Conservation (phyloP, 2,113 vertebrate species). For the Phycodurus eques region DNA sequence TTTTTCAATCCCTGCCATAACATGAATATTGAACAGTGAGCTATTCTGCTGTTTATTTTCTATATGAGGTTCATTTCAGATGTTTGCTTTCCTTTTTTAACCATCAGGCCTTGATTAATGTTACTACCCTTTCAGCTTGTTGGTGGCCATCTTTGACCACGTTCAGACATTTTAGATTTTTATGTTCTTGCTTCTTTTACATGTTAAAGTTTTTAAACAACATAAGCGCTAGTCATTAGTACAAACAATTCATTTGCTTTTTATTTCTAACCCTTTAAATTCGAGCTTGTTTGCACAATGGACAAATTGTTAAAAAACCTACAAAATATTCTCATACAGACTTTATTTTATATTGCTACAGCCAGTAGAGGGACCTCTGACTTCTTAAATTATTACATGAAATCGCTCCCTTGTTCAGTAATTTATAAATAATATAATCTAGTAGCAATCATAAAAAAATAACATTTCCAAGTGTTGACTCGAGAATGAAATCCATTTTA, state of each 20-base stretch:
- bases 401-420: too few species aligned
- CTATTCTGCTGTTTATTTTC: slow-evolving; percentile 5
- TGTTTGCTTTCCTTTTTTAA: slow-evolving; percentile 27
- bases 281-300: neutral
- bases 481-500: too few species aligned
- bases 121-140: neutral
- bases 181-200: neutral
- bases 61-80: slow-evolving; percentile 18
- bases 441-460: too few species aligned
- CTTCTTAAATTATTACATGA: too few species aligned
- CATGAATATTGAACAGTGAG: neutral
- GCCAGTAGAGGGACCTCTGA: too few species aligned
- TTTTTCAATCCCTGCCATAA: slow-evolving; percentile 14
- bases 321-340: neutral
- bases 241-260: neutral
- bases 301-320: neutral
- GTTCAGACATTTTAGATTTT: neutral
- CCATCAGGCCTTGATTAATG: neutral
- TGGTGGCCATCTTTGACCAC: neutral
- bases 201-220: neutral
- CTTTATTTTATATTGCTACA: neutral
- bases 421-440: too few species aligned
- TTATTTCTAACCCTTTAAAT: neutral
- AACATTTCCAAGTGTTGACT: too few species aligned
- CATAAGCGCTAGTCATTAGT: neutral